Evolutionary conservation across 1,140 invertebrate species (phyloP).

Genomic region (Lepidotrigona ventralis): DNA sequence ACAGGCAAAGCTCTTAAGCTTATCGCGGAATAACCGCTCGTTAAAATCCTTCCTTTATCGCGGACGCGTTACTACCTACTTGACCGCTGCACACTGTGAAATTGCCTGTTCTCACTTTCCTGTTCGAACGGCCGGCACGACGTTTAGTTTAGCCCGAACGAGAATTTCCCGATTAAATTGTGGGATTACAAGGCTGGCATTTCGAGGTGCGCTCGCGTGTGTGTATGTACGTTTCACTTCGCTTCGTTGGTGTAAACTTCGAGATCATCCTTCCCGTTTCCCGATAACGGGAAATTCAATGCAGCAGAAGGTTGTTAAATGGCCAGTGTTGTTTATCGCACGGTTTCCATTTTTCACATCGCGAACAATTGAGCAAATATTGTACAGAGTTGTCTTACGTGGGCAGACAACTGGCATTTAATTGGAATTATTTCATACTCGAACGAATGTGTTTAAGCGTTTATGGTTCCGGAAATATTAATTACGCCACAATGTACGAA

Average conservation of each 20-base stretch:
- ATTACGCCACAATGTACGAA: too few relatives aligned
- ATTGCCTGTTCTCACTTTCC: conserved; percentile 40
- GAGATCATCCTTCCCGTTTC: not conserved
- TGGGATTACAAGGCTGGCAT: not conserved
- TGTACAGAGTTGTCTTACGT: not conserved
- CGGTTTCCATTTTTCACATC: not conserved
- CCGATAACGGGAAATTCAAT: not conserved
- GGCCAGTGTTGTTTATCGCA: not conserved
- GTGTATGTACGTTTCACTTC: not conserved
- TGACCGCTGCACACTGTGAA: conserved; percentile 18
- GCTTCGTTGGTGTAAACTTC: not conserved
- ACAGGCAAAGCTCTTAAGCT: conserved; percentile 45
- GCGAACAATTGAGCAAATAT: not conserved
- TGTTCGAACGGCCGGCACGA: conserved; percentile 25
- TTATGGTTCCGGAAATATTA: not conserved
- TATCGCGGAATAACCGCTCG: conserved; percentile 50
- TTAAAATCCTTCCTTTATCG: conserved; percentile 59
- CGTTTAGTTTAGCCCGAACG: not conserved
- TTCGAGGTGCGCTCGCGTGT: not conserved
- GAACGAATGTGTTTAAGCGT: not conserved
- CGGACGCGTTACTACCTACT: conserved; percentile 14
- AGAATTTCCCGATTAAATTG: conserved; percentile 8
- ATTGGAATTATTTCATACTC: not conserved
- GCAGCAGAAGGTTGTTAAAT: not conserved
- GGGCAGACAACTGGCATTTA: not conserved